Base-by-base conservation (phyloP, 2,113 vertebrate genomes). In the Notechis scutatus region DNA sequence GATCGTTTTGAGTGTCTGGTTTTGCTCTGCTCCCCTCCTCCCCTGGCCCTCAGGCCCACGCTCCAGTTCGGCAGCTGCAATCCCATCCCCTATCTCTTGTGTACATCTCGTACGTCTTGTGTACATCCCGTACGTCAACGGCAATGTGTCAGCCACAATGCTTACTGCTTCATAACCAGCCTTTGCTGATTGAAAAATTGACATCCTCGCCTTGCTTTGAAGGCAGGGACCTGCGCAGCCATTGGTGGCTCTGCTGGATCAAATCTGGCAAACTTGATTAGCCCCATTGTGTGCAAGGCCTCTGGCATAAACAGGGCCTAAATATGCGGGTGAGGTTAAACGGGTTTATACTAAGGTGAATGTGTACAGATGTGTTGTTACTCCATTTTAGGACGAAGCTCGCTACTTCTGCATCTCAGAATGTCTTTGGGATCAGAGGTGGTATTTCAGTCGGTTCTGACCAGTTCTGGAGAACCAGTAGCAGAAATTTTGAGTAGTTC, bases 81-180 rank as follows among this genome's bases (percentile, higher is more conserved):
- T 18, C 74, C 56, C 29, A 0, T 29, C 56, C 90, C 86, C 89
- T 93, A 93, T 93, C 92, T 93, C 89, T 61, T 64, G 88, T 64
- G 92, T 90, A 93, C 92, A 93, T 93, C 92, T 90, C 14, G 89
- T 93, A 61, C 45, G 5, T 90, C 90, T 42, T 42, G 42, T 42
- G 42, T 42, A 42, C 42, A 93, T 93, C 92, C 69, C 14, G 89
- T 93, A 61, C 56, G 5, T 90, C 90, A 90, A 93, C 42, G 92
- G 92, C 52, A 64, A 52, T 54, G 89, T 93, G 74, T 92, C 91
- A 89, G 91, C 91, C 9, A 2, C 42, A 39, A 64, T 21, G 23
- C 26, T 93, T 90, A 87, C 42, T 21, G 92, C 89, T 90, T 93
- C 90, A 55, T 92, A 89, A 90, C 89, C 54, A 34, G 56, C 14